phyloP scores from a whole-genome alignment of 2,797 vertebrate species.

The Dendrocincla fuliginosa region DNA sequence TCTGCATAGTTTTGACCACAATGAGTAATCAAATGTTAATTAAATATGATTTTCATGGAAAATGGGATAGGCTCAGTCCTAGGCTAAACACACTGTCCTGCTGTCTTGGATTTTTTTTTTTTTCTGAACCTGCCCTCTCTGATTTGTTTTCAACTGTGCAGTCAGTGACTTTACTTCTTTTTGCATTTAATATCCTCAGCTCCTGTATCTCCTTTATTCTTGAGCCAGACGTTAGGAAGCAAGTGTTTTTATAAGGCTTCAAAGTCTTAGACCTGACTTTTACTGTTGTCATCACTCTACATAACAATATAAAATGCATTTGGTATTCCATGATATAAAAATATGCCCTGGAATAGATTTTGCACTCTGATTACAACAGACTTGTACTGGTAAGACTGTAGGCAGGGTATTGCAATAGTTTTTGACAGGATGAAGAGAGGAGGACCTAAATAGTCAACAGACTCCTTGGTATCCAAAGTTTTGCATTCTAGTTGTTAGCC shows the following conservation, averaged over 20 bases:
- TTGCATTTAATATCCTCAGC: background rate
- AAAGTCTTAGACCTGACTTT: background rate
- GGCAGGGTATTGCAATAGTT: background rate
- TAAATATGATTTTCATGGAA: background rate
- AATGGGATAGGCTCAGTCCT: background rate
- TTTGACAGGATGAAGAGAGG: background rate
- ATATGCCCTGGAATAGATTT: background rate
- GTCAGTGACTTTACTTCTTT: background rate
- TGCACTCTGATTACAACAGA: background rate
- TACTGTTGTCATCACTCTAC: background rate
- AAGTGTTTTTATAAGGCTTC: background rate
- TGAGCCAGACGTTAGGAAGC: background rate
- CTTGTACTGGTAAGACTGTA: background rate
- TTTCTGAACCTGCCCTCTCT: background rate
- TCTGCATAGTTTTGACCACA: background rate
- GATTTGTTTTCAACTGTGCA: background rate
- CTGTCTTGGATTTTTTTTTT: background rate
- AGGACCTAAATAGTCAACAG: background rate
- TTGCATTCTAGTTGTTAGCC: background rate
- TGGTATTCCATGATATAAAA: background rate
- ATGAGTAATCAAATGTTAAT: background rate
- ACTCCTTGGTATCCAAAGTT: background rate
- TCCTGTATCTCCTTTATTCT: background rate
- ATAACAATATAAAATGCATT: background rate
- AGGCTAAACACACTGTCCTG: background rate